Evolutionary conservation across 2,797 vertebrate species (phyloP), one percentile per base, ranked within the genome.

Genomic region (Pipistrellus pipistrellus): DNA sequence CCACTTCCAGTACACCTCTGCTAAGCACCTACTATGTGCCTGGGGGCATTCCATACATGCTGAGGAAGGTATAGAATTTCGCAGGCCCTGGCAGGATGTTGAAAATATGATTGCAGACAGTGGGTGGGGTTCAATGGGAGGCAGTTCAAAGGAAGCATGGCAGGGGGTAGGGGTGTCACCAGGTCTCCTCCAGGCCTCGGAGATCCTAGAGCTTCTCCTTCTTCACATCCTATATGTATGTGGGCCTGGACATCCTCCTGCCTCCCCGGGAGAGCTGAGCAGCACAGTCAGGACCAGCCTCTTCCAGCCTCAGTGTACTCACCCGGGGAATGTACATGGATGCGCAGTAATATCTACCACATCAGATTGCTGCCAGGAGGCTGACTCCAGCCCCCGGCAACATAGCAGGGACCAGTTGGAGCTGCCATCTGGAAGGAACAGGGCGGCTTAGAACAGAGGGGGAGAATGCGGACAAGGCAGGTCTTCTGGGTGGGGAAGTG

Each of bases 31-130:
- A 64, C 57, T 48, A 3, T 57, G 92, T 68, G 38, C 30, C 14
- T 18, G 17, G 44, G 55, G 55, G 53, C n/a, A 48, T 0, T 0
- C 0, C 4, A 8, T 13, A 12, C 7, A 25, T 2, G 20, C 44
- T 2, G 6, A 85, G 90, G 51, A 55, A 30, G 25, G 38, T 2
- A 0, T 2, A 32, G 23, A 71, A 73, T 77, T 53, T 88, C 51
- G 76, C 66, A 53, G 59, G 15, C 51, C 32, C 57, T 6, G 51
- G 38, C 10, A 27, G 18, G n/a, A 85, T 46, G 85, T 88, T 75
- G 85, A 59, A 88, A 83, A 59, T 5, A 25, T 0, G 32, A 51
- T 9, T 9, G 1, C 21, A 72, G 55, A 21, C 21, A 48, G 62
- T 20, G 53, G 15, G 30, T 66, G 25, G 62, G 15, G 21, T n/a